A percentile compares a stretch with the other conserved stretches of the same genome.
These are phyloP conservation scores for Siphlonurus alternatus DNA, from an alignment of 2,888 invertebrate species.

Conservation along the genomic window DNA sequence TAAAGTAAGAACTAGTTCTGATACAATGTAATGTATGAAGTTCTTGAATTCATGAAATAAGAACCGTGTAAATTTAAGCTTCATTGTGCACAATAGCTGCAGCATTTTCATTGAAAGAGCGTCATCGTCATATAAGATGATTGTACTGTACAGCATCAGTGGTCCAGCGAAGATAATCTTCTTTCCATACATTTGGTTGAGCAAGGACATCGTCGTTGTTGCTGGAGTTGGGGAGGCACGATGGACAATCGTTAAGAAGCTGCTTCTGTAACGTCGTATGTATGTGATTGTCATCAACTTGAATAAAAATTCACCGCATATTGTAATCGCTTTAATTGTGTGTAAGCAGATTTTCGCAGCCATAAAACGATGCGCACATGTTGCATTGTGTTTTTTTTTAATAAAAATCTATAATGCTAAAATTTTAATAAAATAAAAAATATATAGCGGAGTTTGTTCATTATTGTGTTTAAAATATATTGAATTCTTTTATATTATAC, in stretches of 20 bases:
- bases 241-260: too few relatives aligned
- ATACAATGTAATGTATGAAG: neutral
- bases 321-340: too few relatives aligned
- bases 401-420: too few relatives aligned
- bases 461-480: too few relatives aligned
- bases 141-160: neutral
- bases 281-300: neutral
- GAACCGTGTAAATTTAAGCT: slow-evolving; percentile 3
- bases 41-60: neutral
- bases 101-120: neutral
- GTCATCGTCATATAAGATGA: neutral
- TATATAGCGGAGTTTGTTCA: too few relatives aligned
- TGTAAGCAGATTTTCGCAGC: too few relatives aligned
- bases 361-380: too few relatives aligned
- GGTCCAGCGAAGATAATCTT: neutral
- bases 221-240: too few relatives aligned
- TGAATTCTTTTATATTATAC: too few relatives aligned
- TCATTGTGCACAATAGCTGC: neutral
- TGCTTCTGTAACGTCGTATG: too few relatives aligned
- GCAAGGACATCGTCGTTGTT: neutral
- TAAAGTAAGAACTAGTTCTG: neutral
- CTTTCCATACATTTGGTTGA: neutral
- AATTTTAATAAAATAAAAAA: too few relatives aligned
- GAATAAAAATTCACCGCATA: neutral
- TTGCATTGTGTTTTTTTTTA: too few relatives aligned